Evolutionary conservation across 2,888 invertebrate genomes (phyloP), one percentile per base, ranked within the genome.

Genomic region (Blastobasis adustella): DNA sequence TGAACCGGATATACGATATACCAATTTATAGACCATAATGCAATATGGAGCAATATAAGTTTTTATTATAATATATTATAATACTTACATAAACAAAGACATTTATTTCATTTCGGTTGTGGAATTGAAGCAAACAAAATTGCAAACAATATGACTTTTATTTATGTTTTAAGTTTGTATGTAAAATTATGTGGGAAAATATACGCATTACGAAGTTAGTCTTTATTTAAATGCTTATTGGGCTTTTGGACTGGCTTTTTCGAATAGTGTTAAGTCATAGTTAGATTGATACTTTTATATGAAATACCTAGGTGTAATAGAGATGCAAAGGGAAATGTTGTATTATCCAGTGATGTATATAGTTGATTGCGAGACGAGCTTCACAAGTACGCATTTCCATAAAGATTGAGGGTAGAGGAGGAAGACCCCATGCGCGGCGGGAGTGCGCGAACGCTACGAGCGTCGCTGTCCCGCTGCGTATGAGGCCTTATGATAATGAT

Each of bases 121-220:
- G 58, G 56, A 61, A 56, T 52, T 52, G 53, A 56, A 23, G 23
- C 23, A 23, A 23, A 23, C 23, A 23, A 23, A 23, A 23, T 23
- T 23, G 23, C 23, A 23, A 23, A 23, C 23, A 23, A 23, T 23
- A 23, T 23, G 23, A 23, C 23, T 23, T 23, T 23, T 23, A 23
- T 23, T 23, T 23, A 23, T 23, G 23, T 23, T 23, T 23, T 23
- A 23, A 23, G 23, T 70, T 74, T 80, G 75, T 85, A 82, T 69
- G 73, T 83, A 79, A 82, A 83, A 74, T 71, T 82, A 76, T 83
- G 85, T 86, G 87, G 87, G 87, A 87, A 88, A 87, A 79, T 78
- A 88, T 88, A 83, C 88, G 88, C 88, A 80, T 87, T 88, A 87
- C 81, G 74, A 75, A 76, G 73, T 77, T 86, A 86, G 82, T 81